Base-by-base conservation (phyloP, 2,113 vertebrate genomes). In the Aegotheles bennettii region DNA sequence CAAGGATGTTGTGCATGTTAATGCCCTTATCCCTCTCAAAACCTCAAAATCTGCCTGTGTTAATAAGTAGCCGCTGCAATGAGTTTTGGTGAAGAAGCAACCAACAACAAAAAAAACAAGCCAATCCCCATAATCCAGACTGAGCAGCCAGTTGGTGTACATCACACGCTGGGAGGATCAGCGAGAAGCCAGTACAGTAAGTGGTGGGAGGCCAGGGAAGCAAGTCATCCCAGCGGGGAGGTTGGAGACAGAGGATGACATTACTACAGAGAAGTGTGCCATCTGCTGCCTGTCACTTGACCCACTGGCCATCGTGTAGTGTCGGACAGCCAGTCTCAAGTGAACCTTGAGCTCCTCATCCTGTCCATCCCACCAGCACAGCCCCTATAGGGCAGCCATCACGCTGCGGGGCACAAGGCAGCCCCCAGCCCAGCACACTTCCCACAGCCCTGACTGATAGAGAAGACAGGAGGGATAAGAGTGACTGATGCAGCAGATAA, bases 141-240 rank as follows among this genome's bases (percentile, higher is more conserved):
- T 16, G 23, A 56, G 21, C 56, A 76, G 64, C 47, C 24, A 54
- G 35, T 48, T 16, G n/a, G 25, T 3, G 9, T 35, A n/a, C 19
- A 88, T 4, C n/a, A 59, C 5, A 7, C 3, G 0, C 20, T 2
- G 3, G 14, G 17, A 71, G 8, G 1, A 16, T 23, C 60, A 64
- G 43, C 35, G 78, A 70, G n/a, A 86, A 56, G 35, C 15, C 53
- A 85, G 26, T 48, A 64, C 10, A 28, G 31, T 16, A 47, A 69
- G 28, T 17, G 21, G 29, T 40, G 36, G n/a, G 57, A 90, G 17
- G 48, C 14, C 56, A 65, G 47, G 59, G 50, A 84, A 74, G 29
- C 17, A 36, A 70, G 63, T 43, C 63, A 70, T 63, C 18, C 26
- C 9, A 1, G 11, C 3, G 7, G 16, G 31, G 24, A 74, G 16